Conservation (phyloP, 2,888 invertebrate genomes). For the Malthinus seriepunctatus region DNA sequence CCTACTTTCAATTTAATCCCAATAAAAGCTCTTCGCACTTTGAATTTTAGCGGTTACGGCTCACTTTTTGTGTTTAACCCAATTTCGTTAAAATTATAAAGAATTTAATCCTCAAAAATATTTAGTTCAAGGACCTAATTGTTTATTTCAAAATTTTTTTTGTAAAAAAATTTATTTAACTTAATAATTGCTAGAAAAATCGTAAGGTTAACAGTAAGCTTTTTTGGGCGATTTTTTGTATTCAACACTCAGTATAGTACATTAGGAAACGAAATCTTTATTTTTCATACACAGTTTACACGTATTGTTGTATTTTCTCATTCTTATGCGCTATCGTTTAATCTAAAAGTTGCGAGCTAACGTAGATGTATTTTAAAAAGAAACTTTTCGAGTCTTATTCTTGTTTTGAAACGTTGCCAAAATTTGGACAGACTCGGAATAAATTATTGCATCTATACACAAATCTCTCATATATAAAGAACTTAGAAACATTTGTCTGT, state of each 20-base stretch:
- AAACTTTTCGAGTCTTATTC: conserved; percentile 28
- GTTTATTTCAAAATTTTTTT: no score
- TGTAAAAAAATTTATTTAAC: no score
- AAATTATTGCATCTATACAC: conserved; percentile 34
- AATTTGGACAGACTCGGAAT: conserved; percentile 31
- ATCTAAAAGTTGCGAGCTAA: conserved; percentile 14
- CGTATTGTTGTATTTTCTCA: conserved; percentile 4
- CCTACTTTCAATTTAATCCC: no score
- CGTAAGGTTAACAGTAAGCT: no score
- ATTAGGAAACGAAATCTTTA: not conserved
- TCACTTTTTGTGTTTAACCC: no score
- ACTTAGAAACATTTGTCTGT: conserved; percentile 29
- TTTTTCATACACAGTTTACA: not conserved
- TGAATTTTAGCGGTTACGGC: no score
- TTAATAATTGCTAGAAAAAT: no score
- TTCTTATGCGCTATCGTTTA: conserved; percentile 3
- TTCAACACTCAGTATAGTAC: not conserved
- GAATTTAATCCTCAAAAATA: no score
- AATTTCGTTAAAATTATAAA: no score
- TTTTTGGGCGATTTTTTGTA: not conserved
- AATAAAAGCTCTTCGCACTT: no score
- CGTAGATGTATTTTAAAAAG: conserved; percentile 22
- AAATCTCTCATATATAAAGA: conserved; percentile 33
- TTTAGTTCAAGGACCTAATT: no score
- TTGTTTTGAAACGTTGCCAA: conserved; percentile 32